Conservation (phyloP, 1,140 invertebrate species). For the Stenopsyche tienmushanensis region DNA sequence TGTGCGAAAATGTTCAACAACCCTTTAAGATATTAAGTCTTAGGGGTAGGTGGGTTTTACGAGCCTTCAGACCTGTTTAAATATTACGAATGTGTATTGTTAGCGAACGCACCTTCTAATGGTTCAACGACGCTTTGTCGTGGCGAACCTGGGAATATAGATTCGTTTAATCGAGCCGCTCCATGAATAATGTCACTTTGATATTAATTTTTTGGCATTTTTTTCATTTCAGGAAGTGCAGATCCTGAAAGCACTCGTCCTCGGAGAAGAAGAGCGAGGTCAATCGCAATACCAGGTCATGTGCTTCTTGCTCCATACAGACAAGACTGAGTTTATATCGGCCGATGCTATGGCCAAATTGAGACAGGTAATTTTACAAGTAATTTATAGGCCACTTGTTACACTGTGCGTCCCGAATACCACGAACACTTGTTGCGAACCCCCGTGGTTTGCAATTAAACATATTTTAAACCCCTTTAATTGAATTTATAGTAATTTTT, state of each 20-base stretch:
- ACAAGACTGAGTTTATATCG: constrained; percentile 90
- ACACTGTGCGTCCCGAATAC: neutral
- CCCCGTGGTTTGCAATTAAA: neutral
- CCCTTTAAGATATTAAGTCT: no score
- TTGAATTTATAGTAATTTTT: no score
- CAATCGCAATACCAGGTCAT: constrained; percentile 88
- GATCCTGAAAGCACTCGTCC: constrained; percentile 84
- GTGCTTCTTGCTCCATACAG: constrained; percentile 88
- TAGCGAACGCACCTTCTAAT: no score
- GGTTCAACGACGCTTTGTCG: no score
- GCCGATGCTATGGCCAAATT: constrained; percentile 96
- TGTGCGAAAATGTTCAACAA: constrained; percentile 19
- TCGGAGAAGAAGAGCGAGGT: constrained; percentile 93
- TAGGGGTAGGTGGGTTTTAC: no score
- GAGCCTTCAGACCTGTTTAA: no score
- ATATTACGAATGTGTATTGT: no score
- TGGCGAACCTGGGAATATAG: no score
- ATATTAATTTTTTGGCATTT: no score
- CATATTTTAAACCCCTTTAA: no score
- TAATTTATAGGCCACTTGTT: neutral
- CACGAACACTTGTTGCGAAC: neutral
- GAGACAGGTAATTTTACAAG: constrained; percentile 65
- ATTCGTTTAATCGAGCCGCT: no score
- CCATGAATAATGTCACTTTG: no score
- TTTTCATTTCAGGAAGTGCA: constrained; percentile 76